Evolutionary conservation across 2,888 invertebrate species (phyloP).

Genomic region (Trichopria drosophilae): DNA sequence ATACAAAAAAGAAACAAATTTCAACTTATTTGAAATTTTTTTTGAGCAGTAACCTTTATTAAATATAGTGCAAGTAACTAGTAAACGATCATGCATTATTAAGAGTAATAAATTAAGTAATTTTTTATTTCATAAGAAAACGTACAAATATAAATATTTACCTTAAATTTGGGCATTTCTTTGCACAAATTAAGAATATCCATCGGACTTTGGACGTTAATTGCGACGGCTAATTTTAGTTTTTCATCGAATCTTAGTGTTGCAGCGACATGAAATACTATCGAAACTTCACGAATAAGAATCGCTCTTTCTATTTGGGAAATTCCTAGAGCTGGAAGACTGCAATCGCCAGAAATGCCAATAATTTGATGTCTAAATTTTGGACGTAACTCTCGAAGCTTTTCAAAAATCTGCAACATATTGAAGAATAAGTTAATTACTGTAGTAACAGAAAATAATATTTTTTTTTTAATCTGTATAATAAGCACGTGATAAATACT

Average conservation of each 20-base stretch:
- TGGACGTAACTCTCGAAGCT: conserved; percentile 62
- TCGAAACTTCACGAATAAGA: conserved; percentile 60
- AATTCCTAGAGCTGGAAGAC: conserved; percentile 65
- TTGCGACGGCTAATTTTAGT: conserved; percentile 70
- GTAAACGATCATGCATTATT: no score
- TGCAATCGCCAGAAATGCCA: conserved; percentile 65
- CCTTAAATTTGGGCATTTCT: conserved; percentile 68
- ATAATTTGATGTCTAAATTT: conserved; percentile 67
- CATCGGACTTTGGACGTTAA: conserved; percentile 73
- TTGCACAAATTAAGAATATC: conserved; percentile 69
- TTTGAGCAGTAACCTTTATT: no score
- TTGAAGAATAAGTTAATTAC: no score
- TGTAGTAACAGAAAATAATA: no score
- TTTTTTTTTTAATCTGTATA: neutral
- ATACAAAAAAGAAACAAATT: no score
- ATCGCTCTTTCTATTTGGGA: conserved; percentile 62
- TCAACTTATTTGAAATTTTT: no score
- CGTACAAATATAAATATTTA: no score
- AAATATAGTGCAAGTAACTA: no score
- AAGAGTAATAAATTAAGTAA: no score
- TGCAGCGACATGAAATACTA: conserved; percentile 65
- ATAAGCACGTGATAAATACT: neutral
- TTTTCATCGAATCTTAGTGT: conserved; percentile 74
- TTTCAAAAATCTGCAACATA: conserved; percentile 61
- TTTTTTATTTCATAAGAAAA: no score